Conservation (phyloP, 2,888 invertebrate genomes). For the Drosophila kanekoi region DNA sequence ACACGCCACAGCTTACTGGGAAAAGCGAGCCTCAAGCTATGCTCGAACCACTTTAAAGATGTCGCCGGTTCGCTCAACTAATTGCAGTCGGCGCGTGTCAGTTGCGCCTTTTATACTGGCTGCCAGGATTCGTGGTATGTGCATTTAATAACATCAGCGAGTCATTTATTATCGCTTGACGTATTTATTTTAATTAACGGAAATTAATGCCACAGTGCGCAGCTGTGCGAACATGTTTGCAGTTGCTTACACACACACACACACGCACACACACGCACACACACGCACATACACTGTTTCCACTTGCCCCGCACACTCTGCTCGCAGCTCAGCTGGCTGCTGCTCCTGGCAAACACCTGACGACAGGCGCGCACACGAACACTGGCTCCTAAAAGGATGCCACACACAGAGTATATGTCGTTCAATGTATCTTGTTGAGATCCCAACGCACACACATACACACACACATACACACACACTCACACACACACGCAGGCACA, state of each 20-base stretch:
- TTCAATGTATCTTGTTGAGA: constrained; percentile 31
- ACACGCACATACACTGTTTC: no score
- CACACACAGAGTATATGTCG: constrained; percentile 3
- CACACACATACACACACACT: constrained; percentile 17
- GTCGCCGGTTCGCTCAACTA: constrained; percentile 36
- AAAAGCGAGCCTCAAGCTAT: neutral
- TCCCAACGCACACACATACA: constrained; percentile 19
- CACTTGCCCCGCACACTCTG: neutral
- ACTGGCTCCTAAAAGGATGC: constrained; percentile 53
- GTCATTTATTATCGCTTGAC: constrained; percentile 81
- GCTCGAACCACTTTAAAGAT: constrained; percentile 17
- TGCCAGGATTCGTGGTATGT: constrained; percentile 34
- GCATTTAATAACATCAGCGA: constrained; percentile 72
- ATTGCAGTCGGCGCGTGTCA: constrained; percentile 57
- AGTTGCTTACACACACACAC: constrained; percentile 59
- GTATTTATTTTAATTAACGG: constrained; percentile 81
- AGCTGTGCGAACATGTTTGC: constrained; percentile 72
- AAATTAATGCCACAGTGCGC: constrained; percentile 78
- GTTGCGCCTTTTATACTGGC: constrained; percentile 36
- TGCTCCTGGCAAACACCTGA: constrained; percentile 40
- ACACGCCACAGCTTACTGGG: constrained; percentile 1
- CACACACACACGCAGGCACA: constrained; percentile 15
- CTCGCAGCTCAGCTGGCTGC: constrained; percentile 34
- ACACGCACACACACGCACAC: neutral
- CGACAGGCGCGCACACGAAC: constrained; percentile 57